A percentile compares a stretch with the other conserved stretches of the same genome.
These are phyloP conservation scores for Caranx ignobilis DNA, from an alignment of 2,113 vertebrate genomes.

Conservation along the genomic window DNA sequence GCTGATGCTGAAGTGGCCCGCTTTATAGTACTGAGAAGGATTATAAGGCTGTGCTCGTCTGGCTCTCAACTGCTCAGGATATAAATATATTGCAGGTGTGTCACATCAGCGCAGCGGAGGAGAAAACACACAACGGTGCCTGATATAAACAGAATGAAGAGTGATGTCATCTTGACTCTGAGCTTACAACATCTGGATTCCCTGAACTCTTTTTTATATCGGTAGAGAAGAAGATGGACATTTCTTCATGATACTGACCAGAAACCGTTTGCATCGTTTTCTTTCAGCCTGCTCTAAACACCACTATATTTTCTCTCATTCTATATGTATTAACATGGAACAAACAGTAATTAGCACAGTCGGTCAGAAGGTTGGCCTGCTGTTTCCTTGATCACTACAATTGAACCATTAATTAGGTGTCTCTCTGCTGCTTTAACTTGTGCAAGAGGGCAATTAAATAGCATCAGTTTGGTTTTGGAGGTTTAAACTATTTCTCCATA, in stretches of 20 bases:
- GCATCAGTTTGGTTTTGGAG: too few relatives aligned
- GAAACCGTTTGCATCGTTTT: conserved; percentile 67
- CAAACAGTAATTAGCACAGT: too few relatives aligned
- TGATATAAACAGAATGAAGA: background rate
- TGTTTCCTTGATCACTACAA: too few relatives aligned
- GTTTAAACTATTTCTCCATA: too few relatives aligned
- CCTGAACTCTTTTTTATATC: conserved; percentile 61
- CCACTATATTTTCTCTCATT: too few relatives aligned
- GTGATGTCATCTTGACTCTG: conserved; percentile 40
- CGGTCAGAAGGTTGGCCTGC: too few relatives aligned
- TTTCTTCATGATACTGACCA: conserved; percentile 39
- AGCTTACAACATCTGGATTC: conserved; percentile 71
- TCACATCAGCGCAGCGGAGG: background rate
- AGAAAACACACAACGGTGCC: conserved; percentile 27
- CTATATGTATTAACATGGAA: too few relatives aligned
- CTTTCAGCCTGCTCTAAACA: conserved; percentile 5
- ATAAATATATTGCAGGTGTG: background rate
- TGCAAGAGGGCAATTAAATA: too few relatives aligned
- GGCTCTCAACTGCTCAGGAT: background rate
- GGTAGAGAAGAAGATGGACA: conserved; percentile 62
- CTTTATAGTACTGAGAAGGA: conserved; percentile 3
- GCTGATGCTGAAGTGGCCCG: conserved; percentile 13
- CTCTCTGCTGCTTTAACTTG: too few relatives aligned
- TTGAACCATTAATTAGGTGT: too few relatives aligned
- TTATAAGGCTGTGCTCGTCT: background rate